phyloP scores from a whole-genome alignment of 1,140 invertebrate species.

The Rhopalosiphum maidis region DNA sequence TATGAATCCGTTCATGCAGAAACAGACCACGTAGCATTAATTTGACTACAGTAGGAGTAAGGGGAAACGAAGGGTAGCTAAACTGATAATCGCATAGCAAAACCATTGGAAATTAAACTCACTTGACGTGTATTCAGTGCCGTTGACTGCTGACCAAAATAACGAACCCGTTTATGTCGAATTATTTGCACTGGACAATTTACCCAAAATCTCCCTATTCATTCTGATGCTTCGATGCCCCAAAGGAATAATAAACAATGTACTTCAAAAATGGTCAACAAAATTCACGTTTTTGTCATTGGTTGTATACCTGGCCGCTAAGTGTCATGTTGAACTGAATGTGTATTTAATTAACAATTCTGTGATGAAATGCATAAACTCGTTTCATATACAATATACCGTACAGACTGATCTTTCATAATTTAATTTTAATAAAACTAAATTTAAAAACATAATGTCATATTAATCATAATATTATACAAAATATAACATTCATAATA shows the following conservation, averaged over 20 bases:
- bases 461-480: neutral
- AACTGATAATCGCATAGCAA: slow-evolving; percentile 45
- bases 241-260: neutral
- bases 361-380: neutral
- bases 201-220: neutral
- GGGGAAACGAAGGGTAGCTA: neutral
- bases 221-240: too few relatives aligned
- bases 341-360: neutral
- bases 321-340: neutral
- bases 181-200: slow-evolving; percentile 17
- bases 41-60: neutral
- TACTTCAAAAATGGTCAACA: neutral
- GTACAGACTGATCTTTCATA: neutral
- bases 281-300: neutral
- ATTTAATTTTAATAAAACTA: neutral
- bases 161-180: slow-evolving; percentile 24
- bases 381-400: neutral
- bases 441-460: neutral
- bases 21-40: slow-evolving; percentile 37
- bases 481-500: neutral
- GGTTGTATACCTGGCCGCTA: neutral
- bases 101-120: slow-evolving; percentile 50
- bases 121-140: slow-evolving; percentile 43
- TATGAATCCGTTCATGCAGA: slow-evolving; percentile 26
- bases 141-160: slow-evolving; percentile 36